These are phyloP conservation scores for Athrips mouffetella DNA, from an alignment of 2,888 invertebrate genomes.

Conservation along the genomic window DNA sequence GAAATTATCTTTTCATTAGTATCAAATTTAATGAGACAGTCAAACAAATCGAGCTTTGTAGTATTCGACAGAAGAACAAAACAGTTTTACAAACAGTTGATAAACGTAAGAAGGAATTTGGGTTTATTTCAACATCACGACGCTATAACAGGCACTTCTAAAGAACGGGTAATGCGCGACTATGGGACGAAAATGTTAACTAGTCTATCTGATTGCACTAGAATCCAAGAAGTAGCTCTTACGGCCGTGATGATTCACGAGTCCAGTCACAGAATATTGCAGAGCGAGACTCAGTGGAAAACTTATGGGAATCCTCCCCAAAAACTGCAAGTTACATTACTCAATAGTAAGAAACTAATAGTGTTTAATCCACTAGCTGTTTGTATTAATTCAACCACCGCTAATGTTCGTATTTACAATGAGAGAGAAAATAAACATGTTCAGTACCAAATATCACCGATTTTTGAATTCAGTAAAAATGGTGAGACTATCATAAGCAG, in stretches of 20 bases:
- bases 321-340: constrained; percentile 83
- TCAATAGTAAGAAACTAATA: constrained; percentile 81
- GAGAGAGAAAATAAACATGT: constrained; percentile 79
- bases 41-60: constrained; percentile 72
- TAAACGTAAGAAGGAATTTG: constrained; percentile 88
- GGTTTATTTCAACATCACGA: constrained; percentile 98
- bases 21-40: constrained; percentile 84
- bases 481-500: constrained; percentile 73
- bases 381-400: constrained; percentile 82
- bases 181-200: constrained; percentile 92
- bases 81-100: constrained; percentile 89
- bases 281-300: constrained; percentile 86
- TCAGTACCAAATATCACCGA: constrained; percentile 88
- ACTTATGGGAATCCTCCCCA: constrained; percentile 87
- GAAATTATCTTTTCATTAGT: constrained; percentile 93
- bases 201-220: constrained; percentile 87
- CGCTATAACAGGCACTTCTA: constrained; percentile 97
- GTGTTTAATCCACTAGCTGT: constrained; percentile 92
- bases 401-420: constrained; percentile 85
- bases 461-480: constrained; percentile 48
- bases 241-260: constrained; percentile 76
- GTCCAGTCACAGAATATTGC: constrained; percentile 55
- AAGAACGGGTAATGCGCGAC: constrained; percentile 94
- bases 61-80: constrained; percentile 82
- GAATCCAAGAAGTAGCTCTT: constrained; percentile 85